Evolutionary conservation across 2,113 vertebrate species (phyloP).

Genomic region (Tragelaphus scriptus): DNA sequence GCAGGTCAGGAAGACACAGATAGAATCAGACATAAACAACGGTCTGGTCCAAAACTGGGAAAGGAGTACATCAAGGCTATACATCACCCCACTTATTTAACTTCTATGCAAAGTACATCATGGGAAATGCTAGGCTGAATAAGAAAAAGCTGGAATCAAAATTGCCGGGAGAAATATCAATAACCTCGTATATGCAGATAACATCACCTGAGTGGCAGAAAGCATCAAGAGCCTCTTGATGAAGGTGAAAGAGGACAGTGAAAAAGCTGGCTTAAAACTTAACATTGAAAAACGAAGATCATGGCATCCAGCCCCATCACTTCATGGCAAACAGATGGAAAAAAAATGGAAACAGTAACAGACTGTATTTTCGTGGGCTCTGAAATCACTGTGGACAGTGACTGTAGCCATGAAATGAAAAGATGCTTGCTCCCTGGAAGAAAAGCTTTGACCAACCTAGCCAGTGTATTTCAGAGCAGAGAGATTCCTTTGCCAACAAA

Average conservation of each 20-base stretch:
- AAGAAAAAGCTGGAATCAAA: background rate
- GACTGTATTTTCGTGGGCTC: background rate
- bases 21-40: background rate
- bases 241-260: background rate
- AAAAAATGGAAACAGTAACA: background rate
- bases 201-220: background rate
- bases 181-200: background rate
- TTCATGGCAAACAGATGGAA: background rate
- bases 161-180: background rate
- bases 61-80: background rate
- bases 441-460: background rate
- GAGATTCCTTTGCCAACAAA: background rate
- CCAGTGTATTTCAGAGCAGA: background rate
- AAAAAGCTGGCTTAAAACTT: background rate
- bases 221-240: background rate
- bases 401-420: background rate
- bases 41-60: background rate
- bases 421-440: background rate
- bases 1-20: background rate
- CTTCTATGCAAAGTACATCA: background rate
- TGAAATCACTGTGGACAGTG: background rate
- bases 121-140: background rate
- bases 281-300: background rate
- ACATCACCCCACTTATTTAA: rapidly evolving
- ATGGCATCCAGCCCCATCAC: background rate